Evolutionary conservation across 2,888 invertebrate genomes (phyloP), one percentile per base, ranked within the genome.

Genomic region (Mesoligia furuncula): DNA sequence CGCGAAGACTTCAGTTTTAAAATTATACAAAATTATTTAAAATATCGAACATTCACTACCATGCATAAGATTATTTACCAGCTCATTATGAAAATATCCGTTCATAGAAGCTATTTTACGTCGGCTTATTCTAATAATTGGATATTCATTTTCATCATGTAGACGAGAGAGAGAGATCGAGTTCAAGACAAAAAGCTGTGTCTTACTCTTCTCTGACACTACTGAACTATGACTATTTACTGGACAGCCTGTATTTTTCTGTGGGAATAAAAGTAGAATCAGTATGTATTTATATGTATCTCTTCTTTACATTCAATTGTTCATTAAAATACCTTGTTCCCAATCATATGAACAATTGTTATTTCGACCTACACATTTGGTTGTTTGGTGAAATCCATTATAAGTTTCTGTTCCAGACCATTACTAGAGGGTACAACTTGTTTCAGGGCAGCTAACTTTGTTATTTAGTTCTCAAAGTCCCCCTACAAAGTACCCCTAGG

Each of bases 391-490:
- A 73, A 84, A 75, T 84, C 42, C 39, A 75, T 71, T 75, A 73
- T 48, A 75, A 73, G 64, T 85, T 85, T 75, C 51, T n/a, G n/a
- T 61, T 81, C 48, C 61, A 84, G 20, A 61, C 42, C 75, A 85
- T 77, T 75, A 77, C 57, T n/a, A 73, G 67, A 70, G 6, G 68
- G 62, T 36, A 71, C 27, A 75, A 73, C 75, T 77, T 74, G 62
- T 73, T 68, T 24, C n/a, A 51, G 39, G 62, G 71, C 42, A 69
- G 48, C 65, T 83, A 83, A 86, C 86, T 83, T 75, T 36, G 71
- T 85, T 64, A 83, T 67, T 77, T 61, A 85, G 86, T 80, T 85
- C n/a, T 27, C 73, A 80, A 86, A 85, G 75, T 76, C 86, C n/a
- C n/a, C n/a, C n/a, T n/a, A n/a, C n/a, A n/a, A n/a, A n/a, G n/a